Percentiles rank a stretch among this genome's conserved stretches.
These are phyloP conservation scores for Cervus canadensis DNA, from an alignment of 2,113 vertebrate species.

Conservation along the genomic window DNA sequence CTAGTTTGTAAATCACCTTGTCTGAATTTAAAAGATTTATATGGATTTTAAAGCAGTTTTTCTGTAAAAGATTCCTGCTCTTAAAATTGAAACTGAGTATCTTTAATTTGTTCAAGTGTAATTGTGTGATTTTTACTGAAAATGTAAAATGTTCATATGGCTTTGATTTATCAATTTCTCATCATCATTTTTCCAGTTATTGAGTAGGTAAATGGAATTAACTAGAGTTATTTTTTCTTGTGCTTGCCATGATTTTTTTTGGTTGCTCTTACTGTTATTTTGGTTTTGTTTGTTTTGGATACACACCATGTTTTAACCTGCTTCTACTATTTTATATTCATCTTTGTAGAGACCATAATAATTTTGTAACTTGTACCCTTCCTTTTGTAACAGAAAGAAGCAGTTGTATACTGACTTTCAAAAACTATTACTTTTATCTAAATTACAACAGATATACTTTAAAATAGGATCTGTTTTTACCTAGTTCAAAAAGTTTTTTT, in stretches of 20 bases:
- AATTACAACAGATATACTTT: not conserved
- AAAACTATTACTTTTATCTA: not conserved
- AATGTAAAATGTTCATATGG: constrained; percentile 5
- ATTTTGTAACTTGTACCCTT: not conserved
- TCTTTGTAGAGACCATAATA: not conserved
- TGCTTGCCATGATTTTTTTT: not conserved
- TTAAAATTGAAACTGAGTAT: not conserved
- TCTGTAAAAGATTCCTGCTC: not conserved
- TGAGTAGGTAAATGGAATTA: constrained; percentile 7
- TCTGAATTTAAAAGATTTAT: constrained; percentile 22
- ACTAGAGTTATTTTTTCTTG: constrained; percentile 9
- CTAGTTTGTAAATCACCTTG: not conserved
- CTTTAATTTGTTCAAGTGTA: not conserved
- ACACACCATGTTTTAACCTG: not conserved
- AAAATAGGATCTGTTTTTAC: not conserved
- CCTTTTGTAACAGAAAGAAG: not conserved
- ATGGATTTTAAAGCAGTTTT: constrained; percentile 37
- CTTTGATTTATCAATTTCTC: not conserved
- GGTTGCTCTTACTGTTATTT: not conserved
- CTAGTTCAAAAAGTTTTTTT: not conserved
- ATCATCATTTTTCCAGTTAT: constrained; percentile 29
- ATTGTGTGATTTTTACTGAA: constrained; percentile 35
- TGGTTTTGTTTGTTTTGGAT: constrained; percentile 3
- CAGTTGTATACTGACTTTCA: not conserved
- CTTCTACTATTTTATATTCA: not conserved